Conservation (phyloP, 2,888 invertebrate genomes). For the Salpingus planirostris region DNA sequence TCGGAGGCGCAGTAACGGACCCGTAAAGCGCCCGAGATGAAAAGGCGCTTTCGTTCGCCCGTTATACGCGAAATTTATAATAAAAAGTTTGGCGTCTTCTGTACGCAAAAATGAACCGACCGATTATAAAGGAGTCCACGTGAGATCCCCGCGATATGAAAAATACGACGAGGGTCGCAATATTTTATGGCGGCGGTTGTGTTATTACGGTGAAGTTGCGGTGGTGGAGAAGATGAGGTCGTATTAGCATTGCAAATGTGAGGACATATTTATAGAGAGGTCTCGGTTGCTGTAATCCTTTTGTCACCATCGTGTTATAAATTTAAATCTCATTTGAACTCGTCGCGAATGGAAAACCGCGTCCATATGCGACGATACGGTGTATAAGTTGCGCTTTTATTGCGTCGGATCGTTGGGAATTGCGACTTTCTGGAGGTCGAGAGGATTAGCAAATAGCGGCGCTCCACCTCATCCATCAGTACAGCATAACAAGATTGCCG, state of each 20-base stretch:
- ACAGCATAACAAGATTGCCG: constrained; percentile 18
- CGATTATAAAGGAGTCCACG: constrained; percentile 15
- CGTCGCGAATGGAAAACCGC: background rate
- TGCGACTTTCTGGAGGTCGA: background rate
- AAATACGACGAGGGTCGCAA: constrained; percentile 25
- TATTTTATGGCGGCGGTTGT: constrained; percentile 27
- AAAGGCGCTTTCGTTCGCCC: too few relatives aligned
- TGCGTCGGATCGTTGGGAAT: too few relatives aligned
- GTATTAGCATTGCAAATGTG: constrained; percentile 33
- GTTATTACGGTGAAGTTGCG: too few relatives aligned
- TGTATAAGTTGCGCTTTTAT: too few relatives aligned
- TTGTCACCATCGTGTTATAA: constrained; percentile 20
- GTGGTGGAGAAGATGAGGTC: too few relatives aligned
- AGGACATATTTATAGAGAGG: constrained; percentile 20
- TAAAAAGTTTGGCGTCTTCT: constrained; percentile 5
- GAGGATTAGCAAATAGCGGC: constrained; percentile 15
- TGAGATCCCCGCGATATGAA: constrained; percentile 24
- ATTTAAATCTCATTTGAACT: constrained; percentile 20
- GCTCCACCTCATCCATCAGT: constrained; percentile 19
- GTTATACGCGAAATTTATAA: too few relatives aligned
- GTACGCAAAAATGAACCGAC: constrained; percentile 5
- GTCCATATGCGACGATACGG: background rate
- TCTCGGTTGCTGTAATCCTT: constrained; percentile 20
- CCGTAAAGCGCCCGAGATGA: too few relatives aligned
- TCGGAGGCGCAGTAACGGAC: too few relatives aligned